phyloP scores from a whole-genome alignment of 2,113 vertebrate species.

The Myanophis thanlyinensis region DNA sequence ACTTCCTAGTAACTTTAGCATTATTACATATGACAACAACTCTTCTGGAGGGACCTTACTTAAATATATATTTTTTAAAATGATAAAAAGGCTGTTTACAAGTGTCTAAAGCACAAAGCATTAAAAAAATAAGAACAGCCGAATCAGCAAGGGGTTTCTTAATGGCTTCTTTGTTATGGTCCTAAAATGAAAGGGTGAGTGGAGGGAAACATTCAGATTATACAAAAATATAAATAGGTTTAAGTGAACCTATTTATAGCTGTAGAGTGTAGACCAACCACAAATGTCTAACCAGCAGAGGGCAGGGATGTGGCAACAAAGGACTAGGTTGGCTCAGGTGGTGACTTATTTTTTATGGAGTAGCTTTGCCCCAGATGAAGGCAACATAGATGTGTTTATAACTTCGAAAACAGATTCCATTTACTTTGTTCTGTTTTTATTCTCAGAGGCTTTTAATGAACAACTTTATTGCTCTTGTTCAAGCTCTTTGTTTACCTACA shows the following conservation, averaged over 20 bases:
- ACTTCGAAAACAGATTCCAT: not conserved
- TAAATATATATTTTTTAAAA: slow-evolving; percentile 18
- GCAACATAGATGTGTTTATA: not conserved
- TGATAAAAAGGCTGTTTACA: slow-evolving; percentile 49
- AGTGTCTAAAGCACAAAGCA: slow-evolving; percentile 54
- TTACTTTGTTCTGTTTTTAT: not conserved
- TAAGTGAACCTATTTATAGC: not conserved
- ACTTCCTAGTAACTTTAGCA: slow-evolving; percentile 41
- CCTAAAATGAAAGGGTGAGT: slow-evolving; percentile 26
- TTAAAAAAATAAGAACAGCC: slow-evolving; percentile 58
- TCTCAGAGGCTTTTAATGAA: not conserved
- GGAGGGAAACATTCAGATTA: slow-evolving; percentile 18
- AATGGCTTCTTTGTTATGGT: slow-evolving; percentile 62
- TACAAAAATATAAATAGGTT: not conserved
- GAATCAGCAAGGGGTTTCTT: slow-evolving; percentile 59
- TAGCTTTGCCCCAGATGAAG: not conserved
- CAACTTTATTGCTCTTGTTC: not conserved
- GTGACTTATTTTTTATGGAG: not conserved
- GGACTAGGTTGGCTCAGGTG: not conserved
- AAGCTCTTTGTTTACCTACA: not conserved
- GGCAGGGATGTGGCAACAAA: not conserved
- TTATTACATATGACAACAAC: slow-evolving; percentile 52
- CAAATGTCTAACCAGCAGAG: not conserved
- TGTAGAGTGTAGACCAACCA: not conserved
- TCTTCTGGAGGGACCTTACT: slow-evolving; percentile 38